Base-by-base conservation (phyloP, 2,797 vertebrate genomes). In the Melanotaenia trifasciata region DNA sequence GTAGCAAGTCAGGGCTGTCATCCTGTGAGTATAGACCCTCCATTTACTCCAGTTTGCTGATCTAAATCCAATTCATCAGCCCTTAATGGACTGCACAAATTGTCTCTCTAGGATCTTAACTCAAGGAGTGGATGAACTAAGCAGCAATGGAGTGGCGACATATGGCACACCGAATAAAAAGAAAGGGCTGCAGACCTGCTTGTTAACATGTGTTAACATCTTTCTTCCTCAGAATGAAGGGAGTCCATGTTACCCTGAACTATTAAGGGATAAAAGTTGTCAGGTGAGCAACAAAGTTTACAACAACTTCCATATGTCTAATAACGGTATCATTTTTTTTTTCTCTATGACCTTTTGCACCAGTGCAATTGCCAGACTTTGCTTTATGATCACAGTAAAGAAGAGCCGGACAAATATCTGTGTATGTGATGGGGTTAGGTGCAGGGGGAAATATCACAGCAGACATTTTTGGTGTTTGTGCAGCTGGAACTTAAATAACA, bases 1-100 rank as follows among this genome's bases (percentile, higher is more conserved):
- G 35, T n/a, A 53, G 45, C 35, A 62, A 64, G 70, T 32, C 22
- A 72, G 30, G 47, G 76, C 70, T 84, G 84, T 84, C 86, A 84
- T 78, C 74, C 79, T 51, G 78, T 74, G 61, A 78, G 78, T 79
- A 84, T 80, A 89, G 84, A 72, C 67, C 71, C 69, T 87, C 81
- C 78, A 72, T 90, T 84, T 81, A 81, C 76, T 64, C 73, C 62
- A 87, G 83, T 88, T 77, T 36, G 65, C 84, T 78, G 84, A 83
- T 90, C 84, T 85, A 91, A 93, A 94, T 92, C 87, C 87, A 94
- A 94, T 94, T 94, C 86, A 94, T 94, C 93, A 93, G 79, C 71
- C 59, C 67, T 79, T 93, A 94, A 94, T 94, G 87, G 90, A 90
- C 91, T 91, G 84, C 83, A 89, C 88, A 93, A 89, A 92, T 91